These are phyloP conservation scores for Idaea biselata DNA, from an alignment of 2,888 invertebrate genomes.

Conservation along the genomic window DNA sequence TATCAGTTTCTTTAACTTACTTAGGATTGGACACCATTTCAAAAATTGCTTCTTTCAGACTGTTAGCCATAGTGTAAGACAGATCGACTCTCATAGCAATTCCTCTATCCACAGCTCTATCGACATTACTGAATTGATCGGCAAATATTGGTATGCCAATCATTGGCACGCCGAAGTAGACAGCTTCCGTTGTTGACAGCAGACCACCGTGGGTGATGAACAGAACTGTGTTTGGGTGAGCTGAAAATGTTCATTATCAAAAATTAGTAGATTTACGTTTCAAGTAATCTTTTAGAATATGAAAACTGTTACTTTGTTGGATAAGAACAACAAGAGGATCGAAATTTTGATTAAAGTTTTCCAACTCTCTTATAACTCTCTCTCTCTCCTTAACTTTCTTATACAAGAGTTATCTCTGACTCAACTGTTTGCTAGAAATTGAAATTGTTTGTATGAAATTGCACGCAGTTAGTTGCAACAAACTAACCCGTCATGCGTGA, in stretches of 20 bases:
- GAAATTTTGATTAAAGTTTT: too few species aligned
- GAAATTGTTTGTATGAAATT: too few species aligned
- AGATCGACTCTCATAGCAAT: constrained; percentile 31
- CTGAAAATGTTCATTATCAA: constrained; percentile 25
- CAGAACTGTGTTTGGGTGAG: constrained; percentile 40
- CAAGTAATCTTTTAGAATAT: too few species aligned
- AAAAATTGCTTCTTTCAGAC: constrained; percentile 28
- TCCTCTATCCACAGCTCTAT: constrained; percentile 30
- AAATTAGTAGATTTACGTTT: neutral
- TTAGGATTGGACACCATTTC: constrained; percentile 31
- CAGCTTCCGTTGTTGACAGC: constrained; percentile 37
- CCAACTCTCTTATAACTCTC: too few species aligned
- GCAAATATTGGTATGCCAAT: constrained; percentile 41
- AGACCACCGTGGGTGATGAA: constrained; percentile 45
- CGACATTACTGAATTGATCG: constrained; percentile 37
- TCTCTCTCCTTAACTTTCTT: too few species aligned
- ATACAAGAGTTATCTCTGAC: too few species aligned
- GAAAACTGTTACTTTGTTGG: too few species aligned
- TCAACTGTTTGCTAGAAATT: too few species aligned
- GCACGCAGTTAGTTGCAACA: too few species aligned
- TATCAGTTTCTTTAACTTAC: constrained; percentile 22
- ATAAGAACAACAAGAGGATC: too few species aligned
- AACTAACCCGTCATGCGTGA: neutral
- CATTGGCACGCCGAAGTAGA: constrained; percentile 39
- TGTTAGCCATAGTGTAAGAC: constrained; percentile 28